These are phyloP conservation scores for Lagopus muta DNA, from an alignment of 2,113 vertebrate species.

Conservation along the genomic window DNA sequence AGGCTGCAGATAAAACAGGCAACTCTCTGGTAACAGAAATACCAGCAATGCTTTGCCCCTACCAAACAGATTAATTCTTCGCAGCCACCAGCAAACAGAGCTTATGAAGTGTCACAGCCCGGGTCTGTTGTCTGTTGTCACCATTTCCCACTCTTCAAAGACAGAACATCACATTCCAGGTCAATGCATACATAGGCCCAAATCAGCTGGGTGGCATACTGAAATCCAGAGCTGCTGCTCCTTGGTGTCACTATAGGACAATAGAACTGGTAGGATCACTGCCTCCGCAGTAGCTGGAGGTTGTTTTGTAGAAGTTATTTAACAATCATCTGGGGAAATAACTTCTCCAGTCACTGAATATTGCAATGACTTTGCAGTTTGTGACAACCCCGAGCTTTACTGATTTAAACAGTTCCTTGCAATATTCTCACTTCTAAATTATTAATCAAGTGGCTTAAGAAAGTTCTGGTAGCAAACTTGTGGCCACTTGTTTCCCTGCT, in stretches of 20 bases:
- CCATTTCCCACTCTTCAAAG: not conserved
- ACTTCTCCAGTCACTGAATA: not conserved
- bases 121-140: not conserved
- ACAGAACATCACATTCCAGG: not conserved
- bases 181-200: not conserved
- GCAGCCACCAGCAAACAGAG: not conserved
- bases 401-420: not conserved
- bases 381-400: not conserved
- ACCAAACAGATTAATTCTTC: not conserved
- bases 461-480: not conserved
- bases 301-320: not conserved
- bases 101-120: not conserved
- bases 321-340: not conserved
- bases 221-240: not conserved
- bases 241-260: not conserved
- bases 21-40: not conserved
- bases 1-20: not conserved
- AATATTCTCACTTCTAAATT: not conserved
- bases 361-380: conserved; percentile 29
- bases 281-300: not conserved
- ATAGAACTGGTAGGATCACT: not conserved
- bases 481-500: not conserved
- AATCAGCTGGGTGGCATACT: not conserved
- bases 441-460: conserved; percentile 7
- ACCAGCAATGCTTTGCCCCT: not conserved